phyloP scores from a whole-genome alignment of 2,113 vertebrate genomes.

The Drymodes brunneopygia region DNA sequence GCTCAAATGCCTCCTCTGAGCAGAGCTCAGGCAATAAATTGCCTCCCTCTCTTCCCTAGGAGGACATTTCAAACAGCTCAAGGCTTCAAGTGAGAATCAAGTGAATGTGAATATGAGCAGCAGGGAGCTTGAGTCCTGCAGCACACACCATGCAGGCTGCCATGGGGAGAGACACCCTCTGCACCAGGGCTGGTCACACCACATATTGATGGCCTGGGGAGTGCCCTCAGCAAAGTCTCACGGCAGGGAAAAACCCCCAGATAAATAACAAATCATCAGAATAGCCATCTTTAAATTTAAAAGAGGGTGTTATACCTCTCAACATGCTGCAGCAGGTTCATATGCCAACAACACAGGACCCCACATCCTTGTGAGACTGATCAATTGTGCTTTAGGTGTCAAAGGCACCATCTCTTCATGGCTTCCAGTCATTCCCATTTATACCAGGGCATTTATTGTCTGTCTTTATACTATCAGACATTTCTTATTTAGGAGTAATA shows the following conservation, averaged over 20 bases:
- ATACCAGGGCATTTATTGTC: not conserved
- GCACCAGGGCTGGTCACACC: accelerated
- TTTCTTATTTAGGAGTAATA: not conserved
- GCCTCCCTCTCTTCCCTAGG: not conserved
- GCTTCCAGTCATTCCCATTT: not conserved
- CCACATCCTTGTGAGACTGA: not conserved
- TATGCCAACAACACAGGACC: not conserved
- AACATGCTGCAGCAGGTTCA: not conserved
- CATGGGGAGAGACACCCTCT: not conserved
- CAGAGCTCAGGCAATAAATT: not conserved
- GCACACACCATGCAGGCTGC: not conserved
- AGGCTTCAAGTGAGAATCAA: not conserved
- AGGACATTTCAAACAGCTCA: not conserved
- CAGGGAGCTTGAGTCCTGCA: not conserved
- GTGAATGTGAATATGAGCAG: not conserved
- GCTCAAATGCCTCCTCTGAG: not conserved
- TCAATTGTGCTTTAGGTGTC: not conserved
- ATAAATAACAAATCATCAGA: not conserved
- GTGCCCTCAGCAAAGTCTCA: not conserved
- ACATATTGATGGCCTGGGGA: not conserved
- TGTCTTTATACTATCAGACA: not conserved
- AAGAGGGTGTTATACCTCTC: not conserved
- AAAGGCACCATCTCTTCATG: not conserved
- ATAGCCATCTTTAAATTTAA: not conserved
- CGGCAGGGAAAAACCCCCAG: accelerated